Evolutionary conservation across 2,888 invertebrate species (phyloP).

Genomic region (Mesopsocus fuscifrons): DNA sequence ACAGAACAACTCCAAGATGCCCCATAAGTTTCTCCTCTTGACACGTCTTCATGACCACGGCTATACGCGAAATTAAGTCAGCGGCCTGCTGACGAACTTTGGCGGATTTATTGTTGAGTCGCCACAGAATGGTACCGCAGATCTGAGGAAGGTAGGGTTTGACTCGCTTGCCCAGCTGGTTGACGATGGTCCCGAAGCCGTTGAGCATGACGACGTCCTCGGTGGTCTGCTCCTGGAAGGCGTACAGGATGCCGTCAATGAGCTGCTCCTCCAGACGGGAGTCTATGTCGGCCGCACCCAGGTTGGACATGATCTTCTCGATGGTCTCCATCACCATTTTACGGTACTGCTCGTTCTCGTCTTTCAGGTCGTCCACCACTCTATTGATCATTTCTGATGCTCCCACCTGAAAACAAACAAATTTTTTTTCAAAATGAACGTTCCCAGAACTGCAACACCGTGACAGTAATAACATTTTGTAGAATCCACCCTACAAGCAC

Average conservation of each 20-base stretch:
- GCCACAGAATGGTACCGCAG: slow-evolving; percentile 98
- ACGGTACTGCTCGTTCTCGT: slow-evolving; percentile 97
- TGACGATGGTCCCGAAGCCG: slow-evolving; percentile 98
- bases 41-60: slow-evolving; percentile 98
- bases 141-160: slow-evolving; percentile 99
- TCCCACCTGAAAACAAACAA: too few relatives aligned
- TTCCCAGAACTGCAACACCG: neutral
- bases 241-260: slow-evolving; percentile 97
- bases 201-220: slow-evolving; percentile 99
- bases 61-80: slow-evolving; percentile 93
- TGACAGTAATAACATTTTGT: neutral
- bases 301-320: slow-evolving; percentile 93
- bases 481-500: neutral
- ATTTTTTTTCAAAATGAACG: slow-evolving; percentile 9
- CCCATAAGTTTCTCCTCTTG: slow-evolving; percentile 99
- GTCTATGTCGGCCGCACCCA: slow-evolving; percentile 97
- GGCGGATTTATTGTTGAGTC: slow-evolving; percentile 97
- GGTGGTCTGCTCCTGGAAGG: slow-evolving; percentile 99
- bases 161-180: slow-evolving; percentile 89
- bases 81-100: slow-evolving; percentile 99
- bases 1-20: slow-evolving; percentile 95
- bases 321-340: slow-evolving; percentile 99
- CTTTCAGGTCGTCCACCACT: slow-evolving; percentile 97
- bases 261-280: slow-evolving; percentile 95
- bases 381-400: slow-evolving; percentile 97